Evolutionary conservation across 2,888 invertebrate genomes (phyloP), one percentile per base, ranked within the genome.

Genomic region (Lasioglossum figueresi): DNA sequence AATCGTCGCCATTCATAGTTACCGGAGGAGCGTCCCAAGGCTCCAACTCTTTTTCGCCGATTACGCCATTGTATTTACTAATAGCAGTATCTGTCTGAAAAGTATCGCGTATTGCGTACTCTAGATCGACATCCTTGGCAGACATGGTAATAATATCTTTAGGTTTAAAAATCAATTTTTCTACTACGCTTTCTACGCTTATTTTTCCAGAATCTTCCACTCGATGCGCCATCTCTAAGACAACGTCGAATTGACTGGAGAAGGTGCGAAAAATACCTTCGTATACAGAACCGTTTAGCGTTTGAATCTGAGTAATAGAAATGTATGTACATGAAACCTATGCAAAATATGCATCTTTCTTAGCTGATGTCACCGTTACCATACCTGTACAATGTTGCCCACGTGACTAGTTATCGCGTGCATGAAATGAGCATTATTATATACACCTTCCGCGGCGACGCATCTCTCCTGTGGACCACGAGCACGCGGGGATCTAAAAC

Each of bases 221-320:
- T 94, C 97, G 97, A 94, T 98, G 98, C 72, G 98, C 98, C 95
- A 98, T 96, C 95, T 98, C 98, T 95, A 99, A 95, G 85, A 98
- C 98, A 86, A 98, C 97, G 94, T 98, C 98, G 95, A 98, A 98
- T 95, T 97, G 97, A 92, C 97, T 97, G 89, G 98, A 98, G 95
- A 98, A 98, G 63, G 99, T 98, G 94, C 97, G 97, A 94, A 99
- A 98, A 86, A 99, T 97, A 37, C 99, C 99, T 95, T 99, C 98
- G 96, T 97, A 98, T 81, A 97, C 95, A 91, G 97, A 97, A 89
- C 98, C 98, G 91, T 98, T 98, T 94, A 97, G 97, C 79, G 98
- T 97, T 93, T 97, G 97, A 91, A 98, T 97, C 95, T 95, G 88
- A 84, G 89, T 52, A 72, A 88, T 75, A 85, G 31, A 31, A 63